These are phyloP conservation scores for Mactra quadrangularis DNA, from an alignment of 1,140 invertebrate genomes.

Conservation along the genomic window DNA sequence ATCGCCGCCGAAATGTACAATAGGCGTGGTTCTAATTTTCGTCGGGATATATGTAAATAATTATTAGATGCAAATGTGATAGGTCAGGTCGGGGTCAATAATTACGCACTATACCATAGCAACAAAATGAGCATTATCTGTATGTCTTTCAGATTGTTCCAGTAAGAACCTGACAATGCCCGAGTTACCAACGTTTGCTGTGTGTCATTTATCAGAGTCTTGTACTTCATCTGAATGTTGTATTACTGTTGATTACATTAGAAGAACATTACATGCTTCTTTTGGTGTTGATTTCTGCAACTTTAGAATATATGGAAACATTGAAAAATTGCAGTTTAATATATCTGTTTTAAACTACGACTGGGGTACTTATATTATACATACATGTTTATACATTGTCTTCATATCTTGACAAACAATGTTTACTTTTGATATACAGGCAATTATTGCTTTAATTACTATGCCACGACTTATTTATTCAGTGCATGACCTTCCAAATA, in stretches of 20 bases:
- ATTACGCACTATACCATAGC: too few relatives aligned
- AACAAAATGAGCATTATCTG: neutral
- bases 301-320: neutral
- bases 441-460: neutral
- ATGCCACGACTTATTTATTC: neutral
- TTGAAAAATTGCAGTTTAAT: constrained; percentile 11
- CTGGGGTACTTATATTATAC: too few relatives aligned
- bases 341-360: constrained; percentile 45
- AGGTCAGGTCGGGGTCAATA: too few relatives aligned
- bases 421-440: neutral
- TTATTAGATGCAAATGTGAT: too few relatives aligned
- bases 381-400: neutral
- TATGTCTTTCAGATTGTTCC: neutral
- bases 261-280: neutral
- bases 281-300: constrained; percentile 2
- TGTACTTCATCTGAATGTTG: constrained; percentile 28
- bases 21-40: too few relatives aligned
- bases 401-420: neutral
- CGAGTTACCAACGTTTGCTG: too few relatives aligned
- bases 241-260: neutral
- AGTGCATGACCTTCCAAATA: neutral
- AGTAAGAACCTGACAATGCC: too few relatives aligned
- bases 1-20: too few relatives aligned
- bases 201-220: neutral
- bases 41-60: too few relatives aligned